These are phyloP conservation scores for Sclerurus mexicanus DNA, from an alignment of 2,113 vertebrate genomes.

Conservation along the genomic window DNA sequence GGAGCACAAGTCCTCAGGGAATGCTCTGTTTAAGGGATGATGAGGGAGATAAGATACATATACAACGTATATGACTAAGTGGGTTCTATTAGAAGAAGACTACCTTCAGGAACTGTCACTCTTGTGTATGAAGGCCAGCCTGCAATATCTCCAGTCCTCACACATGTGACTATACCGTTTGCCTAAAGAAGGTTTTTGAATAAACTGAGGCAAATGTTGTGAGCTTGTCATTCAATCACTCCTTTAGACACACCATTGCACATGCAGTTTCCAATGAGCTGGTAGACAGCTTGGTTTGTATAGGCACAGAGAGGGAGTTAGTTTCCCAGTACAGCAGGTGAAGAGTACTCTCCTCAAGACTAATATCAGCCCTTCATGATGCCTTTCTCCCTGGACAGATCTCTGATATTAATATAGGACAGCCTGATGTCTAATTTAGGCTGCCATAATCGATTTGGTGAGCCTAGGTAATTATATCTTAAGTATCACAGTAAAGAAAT, in stretches of 20 bases:
- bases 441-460: neutral
- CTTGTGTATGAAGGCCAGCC: neutral
- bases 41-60: neutral
- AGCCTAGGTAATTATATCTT: neutral
- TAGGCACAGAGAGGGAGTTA: neutral
- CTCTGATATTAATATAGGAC: neutral
- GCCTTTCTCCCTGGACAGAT: neutral
- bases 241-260: neutral
- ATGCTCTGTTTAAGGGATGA: neutral
- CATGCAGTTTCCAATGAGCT: rapidly evolving
- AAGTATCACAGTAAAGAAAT: neutral
- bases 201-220: rapidly evolving
- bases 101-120: neutral
- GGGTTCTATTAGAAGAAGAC: neutral
- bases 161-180: rapidly evolving
- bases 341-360: neutral
- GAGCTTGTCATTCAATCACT: neutral
- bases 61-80: neutral
- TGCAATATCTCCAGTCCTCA: neutral
- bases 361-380: neutral
- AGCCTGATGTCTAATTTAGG: neutral
- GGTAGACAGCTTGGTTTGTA: neutral
- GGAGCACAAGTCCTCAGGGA: neutral
- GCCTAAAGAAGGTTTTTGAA: neutral
- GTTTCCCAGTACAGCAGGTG: neutral